Percentiles rank a stretch among this genome's conserved stretches.
Conservation (phyloP, 2,113 vertebrate genomes). For the Perca schrenkii region DNA sequence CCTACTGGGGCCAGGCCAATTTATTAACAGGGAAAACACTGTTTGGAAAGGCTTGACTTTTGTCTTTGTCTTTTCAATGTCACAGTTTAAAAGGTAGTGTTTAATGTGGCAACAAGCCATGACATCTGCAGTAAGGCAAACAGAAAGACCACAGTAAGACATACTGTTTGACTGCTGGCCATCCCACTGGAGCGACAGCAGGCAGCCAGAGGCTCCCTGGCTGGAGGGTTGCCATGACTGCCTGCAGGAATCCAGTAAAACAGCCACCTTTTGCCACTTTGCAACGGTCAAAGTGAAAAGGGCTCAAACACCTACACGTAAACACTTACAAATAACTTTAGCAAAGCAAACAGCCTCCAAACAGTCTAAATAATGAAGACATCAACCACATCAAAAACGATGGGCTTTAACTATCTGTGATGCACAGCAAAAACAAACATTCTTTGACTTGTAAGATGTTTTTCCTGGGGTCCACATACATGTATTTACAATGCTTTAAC, state of each 20-base stretch:
- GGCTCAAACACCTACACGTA: neutral
- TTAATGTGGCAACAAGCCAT: conserved; percentile 49
- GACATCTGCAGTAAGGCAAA: conserved; percentile 49
- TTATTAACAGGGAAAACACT: neutral
- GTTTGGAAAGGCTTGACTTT: conserved; percentile 7
- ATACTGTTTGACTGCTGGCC: conserved; percentile 6
- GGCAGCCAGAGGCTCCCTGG: conserved; percentile 29
- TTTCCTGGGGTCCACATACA: neutral
- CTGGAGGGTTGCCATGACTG: conserved; percentile 64
- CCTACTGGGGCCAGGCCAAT: neutral
- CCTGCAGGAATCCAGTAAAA: conserved; percentile 51
- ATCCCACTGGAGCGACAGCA: conserved; percentile 35
- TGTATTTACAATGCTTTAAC: neutral
- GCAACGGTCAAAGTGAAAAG: conserved; percentile 14
- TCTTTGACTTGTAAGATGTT: neutral
- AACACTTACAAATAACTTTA: conserved; percentile 29
- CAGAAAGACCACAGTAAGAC: conserved; percentile 31
- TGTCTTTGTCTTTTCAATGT: neutral
- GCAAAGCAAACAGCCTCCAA: neutral
- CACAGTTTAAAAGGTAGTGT: conserved; percentile 32
- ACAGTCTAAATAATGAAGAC: neutral
- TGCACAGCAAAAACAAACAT: neutral
- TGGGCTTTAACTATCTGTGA: neutral
- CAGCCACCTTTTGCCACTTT: conserved; percentile 27
- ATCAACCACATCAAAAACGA: neutral